These are phyloP conservation scores for Lepidonotus clava DNA, from an alignment of 2,888 invertebrate genomes.

Conservation along the genomic window DNA sequence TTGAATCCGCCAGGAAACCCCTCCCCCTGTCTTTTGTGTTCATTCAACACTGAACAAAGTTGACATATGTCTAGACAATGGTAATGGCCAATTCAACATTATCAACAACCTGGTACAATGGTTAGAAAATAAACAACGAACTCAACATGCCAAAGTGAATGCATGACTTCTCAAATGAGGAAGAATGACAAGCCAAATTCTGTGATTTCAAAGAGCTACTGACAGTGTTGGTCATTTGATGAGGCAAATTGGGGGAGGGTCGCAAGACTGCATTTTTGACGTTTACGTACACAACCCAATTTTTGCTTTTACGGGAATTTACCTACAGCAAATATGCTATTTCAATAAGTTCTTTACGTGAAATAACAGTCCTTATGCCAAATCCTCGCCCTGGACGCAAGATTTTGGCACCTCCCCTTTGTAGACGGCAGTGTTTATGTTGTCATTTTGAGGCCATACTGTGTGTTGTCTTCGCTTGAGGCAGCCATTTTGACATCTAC, in stretches of 20 bases:
- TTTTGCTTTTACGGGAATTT: too few species aligned
- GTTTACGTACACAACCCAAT: slow-evolving; percentile 21
- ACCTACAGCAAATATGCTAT: too few species aligned
- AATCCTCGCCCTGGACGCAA: too few species aligned
- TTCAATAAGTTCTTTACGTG: too few species aligned
- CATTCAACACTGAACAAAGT: slow-evolving; percentile 9
- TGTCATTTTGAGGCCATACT: slow-evolving; percentile 51
- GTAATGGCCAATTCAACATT: neutral
- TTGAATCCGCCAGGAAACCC: too few species aligned
- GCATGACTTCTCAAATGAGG: too few species aligned
- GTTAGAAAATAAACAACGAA: too few species aligned
- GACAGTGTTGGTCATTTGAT: slow-evolving; percentile 1
- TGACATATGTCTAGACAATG: neutral
- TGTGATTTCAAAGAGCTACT: neutral
- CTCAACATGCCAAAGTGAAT: too few species aligned
- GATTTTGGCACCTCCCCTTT: too few species aligned
- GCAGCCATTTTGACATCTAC: slow-evolving; percentile 53
- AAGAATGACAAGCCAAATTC: neutral
- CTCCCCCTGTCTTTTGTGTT: neutral
- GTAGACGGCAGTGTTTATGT: slow-evolving; percentile 27
- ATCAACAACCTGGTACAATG: neutral
- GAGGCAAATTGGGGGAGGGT: slow-evolving; percentile 37
- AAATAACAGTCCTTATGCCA: too few species aligned
- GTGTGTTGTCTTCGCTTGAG: slow-evolving; percentile 34
- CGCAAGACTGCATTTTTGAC: neutral